These are phyloP conservation scores for Lordiphosa stackelbergi DNA, from an alignment of 1,140 invertebrate species.

Conservation along the genomic window DNA sequence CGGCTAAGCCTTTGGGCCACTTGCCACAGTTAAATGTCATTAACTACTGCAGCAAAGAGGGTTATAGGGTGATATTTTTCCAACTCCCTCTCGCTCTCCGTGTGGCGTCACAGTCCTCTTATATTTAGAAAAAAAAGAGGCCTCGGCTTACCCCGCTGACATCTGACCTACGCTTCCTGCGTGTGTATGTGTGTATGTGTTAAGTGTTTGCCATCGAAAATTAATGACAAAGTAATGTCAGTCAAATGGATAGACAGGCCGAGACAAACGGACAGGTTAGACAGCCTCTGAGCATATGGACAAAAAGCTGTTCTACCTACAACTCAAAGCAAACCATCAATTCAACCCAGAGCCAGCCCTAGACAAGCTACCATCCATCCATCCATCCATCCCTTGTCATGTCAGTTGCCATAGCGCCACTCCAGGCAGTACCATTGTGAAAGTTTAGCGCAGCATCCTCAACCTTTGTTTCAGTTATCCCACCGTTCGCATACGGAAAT, in stretches of 20 bases:
- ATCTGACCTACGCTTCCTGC: slow-evolving; percentile 48
- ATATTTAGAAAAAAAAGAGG: slow-evolving; percentile 38
- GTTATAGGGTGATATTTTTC: slow-evolving; percentile 1
- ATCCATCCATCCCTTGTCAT: slow-evolving; percentile 65
- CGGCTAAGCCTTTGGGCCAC: slow-evolving; percentile 59
- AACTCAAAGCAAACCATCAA: slow-evolving; percentile 45
- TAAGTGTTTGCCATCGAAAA: slow-evolving; percentile 66
- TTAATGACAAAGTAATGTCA: slow-evolving; percentile 75
- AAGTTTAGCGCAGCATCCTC: slow-evolving; percentile 4
- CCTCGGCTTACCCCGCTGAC: slow-evolving; percentile 36
- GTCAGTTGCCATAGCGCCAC: slow-evolving; percentile 44
- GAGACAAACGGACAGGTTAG: slow-evolving; percentile 39
- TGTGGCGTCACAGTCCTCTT: slow-evolving; percentile 28
- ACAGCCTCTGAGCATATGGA: slow-evolving; percentile 12
- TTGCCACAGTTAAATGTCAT: slow-evolving; percentile 67
- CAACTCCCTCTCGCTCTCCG: not conserved
- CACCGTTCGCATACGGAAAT: slow-evolving; percentile 58
- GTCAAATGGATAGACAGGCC: slow-evolving; percentile 68
- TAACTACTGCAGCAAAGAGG: slow-evolving; percentile 14
- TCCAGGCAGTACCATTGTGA: slow-evolving; percentile 21
- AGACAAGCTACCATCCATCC: slow-evolving; percentile 30
- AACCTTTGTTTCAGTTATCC: slow-evolving; percentile 29
- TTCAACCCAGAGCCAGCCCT: slow-evolving; percentile 31
- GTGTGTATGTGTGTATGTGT: slow-evolving; percentile 31
- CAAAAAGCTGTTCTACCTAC: slow-evolving; percentile 3